These are phyloP conservation scores for Leptestheria dahalacensis DNA, from an alignment of 1,140 invertebrate genomes.

Conservation along the genomic window DNA sequence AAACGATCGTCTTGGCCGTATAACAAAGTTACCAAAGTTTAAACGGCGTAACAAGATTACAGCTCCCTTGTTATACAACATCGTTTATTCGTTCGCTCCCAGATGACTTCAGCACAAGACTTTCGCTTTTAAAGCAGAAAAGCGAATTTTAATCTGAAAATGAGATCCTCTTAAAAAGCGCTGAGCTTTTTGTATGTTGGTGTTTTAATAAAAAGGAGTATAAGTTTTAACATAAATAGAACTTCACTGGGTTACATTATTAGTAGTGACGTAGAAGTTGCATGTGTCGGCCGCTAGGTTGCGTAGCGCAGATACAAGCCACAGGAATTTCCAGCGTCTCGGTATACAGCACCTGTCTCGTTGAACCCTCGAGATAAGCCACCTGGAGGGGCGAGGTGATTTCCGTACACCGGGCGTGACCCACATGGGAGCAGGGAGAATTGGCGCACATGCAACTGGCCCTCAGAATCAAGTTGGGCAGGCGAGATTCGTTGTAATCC, in stretches of 20 bases:
- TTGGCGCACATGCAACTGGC: slow-evolving; percentile 7
- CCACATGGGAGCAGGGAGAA: slow-evolving; percentile 4
- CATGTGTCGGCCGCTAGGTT: slow-evolving; percentile 5
- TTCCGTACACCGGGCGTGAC: background rate
- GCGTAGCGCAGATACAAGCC: slow-evolving; percentile 13
- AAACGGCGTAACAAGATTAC: no score
- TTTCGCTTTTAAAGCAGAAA: no score
- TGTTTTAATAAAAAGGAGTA: no score
- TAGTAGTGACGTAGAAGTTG: background rate
- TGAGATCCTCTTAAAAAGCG: no score
- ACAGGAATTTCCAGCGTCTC: slow-evolving; percentile 11
- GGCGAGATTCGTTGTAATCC: slow-evolving; percentile 6
- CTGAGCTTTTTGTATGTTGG: no score
- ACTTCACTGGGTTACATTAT: background rate
- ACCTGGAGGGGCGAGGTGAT: slow-evolving; percentile 7
- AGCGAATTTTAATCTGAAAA: no score
- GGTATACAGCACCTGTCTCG: slow-evolving; percentile 5
- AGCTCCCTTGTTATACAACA: no score
- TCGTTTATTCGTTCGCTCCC: no score
- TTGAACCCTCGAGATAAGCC: slow-evolving; percentile 9
- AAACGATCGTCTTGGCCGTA: no score
- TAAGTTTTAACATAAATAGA: no score
- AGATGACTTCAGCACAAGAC: no score
- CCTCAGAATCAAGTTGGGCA: slow-evolving; percentile 5
- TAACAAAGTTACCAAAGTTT: no score